Percentiles rank a stretch among this genome's conserved stretches.
phyloP scores from a whole-genome alignment of 2,113 vertebrate genomes.

The Brachyistius frenatus region DNA sequence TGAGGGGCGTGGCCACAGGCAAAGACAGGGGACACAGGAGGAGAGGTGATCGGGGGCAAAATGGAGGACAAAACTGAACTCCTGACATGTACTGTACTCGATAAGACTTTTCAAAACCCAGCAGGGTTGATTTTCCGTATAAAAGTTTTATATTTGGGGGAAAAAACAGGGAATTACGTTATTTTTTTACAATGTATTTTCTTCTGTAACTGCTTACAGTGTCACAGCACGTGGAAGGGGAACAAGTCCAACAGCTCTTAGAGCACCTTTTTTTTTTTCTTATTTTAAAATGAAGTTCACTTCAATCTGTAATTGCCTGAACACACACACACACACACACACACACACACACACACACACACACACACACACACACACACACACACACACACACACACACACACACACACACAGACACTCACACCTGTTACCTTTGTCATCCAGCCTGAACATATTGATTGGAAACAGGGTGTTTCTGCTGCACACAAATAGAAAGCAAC shows the following conservation, averaged over 20 bases:
- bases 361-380: not conserved
- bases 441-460: slow-evolving; percentile 66
- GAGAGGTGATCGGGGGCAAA: no score
- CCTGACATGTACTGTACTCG: no score
- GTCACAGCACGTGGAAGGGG: not conserved
- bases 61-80: no score
- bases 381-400: not conserved
- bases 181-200: not conserved
- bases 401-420: not conserved
- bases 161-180: not conserved
- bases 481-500: slow-evolving; percentile 60
- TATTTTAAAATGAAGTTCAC: no score
- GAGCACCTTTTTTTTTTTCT: no score
- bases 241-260: no score
- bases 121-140: not conserved
- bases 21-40: no score
- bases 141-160: not conserved
- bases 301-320: no score
- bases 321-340: no score
- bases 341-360: not conserved
- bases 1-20: no score
- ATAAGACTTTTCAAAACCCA: no score
- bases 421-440: slow-evolving; percentile 55
- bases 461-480: slow-evolving; percentile 39
- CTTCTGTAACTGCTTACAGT: not conserved